Base-by-base conservation (phyloP, 2,888 invertebrate species). In the Iselma pallidipennis region DNA sequence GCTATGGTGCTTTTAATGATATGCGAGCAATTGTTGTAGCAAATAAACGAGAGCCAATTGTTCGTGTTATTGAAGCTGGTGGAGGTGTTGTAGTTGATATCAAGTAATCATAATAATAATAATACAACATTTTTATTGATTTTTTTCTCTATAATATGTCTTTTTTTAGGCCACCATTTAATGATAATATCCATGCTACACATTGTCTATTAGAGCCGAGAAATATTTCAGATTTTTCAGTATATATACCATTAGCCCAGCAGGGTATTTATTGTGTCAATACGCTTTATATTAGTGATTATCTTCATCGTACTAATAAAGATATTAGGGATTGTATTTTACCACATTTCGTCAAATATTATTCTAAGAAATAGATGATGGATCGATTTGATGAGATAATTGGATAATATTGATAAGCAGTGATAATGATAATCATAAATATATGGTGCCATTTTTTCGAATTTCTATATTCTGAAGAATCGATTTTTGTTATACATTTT, bases 31-130 rank as follows among this genome's bases (percentile, higher is more conserved):
- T 92, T 74, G 86, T 91, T 59, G 85, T 87, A 16, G 79, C 83
- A 6, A 83, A 85, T 33, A 86, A 88, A 71, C 83, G 85, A 53
- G 86, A 84, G 25, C 87, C 88, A 69, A 87, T 91, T 66, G 83
- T 84, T 10, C 82, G 92, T 61, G 86, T 96, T 0, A 85, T 96
- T 37, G 83, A 84, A 56, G 92, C 94, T 0, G 96, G 96, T 0
- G 91, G 88, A 0, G 95, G 94, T 0, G 75, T 74, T 0, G 88
- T 93, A 23, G 80, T 90, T 0, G 84, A 87, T 29, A 83, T 84
- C 0, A 83, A 82, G 88, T 89, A 72, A 80, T 83, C 80, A 65
- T 57, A 28, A 33, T 14, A 19, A 31, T 6, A 21, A 1, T 9
- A n/a, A n/a, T n/a, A n/a, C n/a, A n/a, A n/a, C 9, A 10, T 58